Base-by-base conservation (phyloP, 2,113 vertebrate species). In the Hippocampus abdominalis region DNA sequence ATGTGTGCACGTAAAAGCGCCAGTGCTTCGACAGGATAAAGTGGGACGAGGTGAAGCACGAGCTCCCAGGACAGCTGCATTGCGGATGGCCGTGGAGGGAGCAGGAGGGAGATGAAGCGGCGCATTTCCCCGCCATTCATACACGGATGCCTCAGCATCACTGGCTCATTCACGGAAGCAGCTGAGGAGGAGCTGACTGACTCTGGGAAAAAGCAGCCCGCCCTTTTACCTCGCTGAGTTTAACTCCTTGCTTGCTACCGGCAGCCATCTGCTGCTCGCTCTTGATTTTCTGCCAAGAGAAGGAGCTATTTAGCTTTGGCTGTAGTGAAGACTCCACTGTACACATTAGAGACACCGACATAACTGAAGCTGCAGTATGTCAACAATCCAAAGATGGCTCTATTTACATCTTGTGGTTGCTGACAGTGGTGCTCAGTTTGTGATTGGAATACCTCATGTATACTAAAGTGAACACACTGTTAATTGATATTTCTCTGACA, bases 51-150 rank as follows among this genome's bases (percentile, higher is more conserved):
- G 88, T 84, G 89, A 89, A 82, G 79, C 70, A 84, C 81, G 72
- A 84, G 77, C 88, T 92, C 89, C 81, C 86, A 91, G 90, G 93
- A 94, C 92, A 92, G 81, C 95, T 96, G 95, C 95, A 97, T 92
- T 98, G 95, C 96, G 94, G 95, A 93, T 91, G 90, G 89, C 91
- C 90, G 92, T 91, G 81, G 81, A 91, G 91, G 90, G 85, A 90
- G 84, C 86, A 84, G 74, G 88, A 88, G 67, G 83, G 82, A 87
- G 77, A 56, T 3, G 66, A 71, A 83, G 74, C 79, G 65, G 82
- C 76, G 82, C 85, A 91, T 91, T 79, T 86, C 85, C 89, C 85
- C 87, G 86, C 87, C 89, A 89, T 91, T 92, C 89, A 91, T 87
- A 86, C 70, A 75, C 84, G 84, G 71, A 81, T 87, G 72, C 79